Evolutionary conservation across 2,113 vertebrate species (phyloP).

Genomic region (Sakesphorus luctuosus): DNA sequence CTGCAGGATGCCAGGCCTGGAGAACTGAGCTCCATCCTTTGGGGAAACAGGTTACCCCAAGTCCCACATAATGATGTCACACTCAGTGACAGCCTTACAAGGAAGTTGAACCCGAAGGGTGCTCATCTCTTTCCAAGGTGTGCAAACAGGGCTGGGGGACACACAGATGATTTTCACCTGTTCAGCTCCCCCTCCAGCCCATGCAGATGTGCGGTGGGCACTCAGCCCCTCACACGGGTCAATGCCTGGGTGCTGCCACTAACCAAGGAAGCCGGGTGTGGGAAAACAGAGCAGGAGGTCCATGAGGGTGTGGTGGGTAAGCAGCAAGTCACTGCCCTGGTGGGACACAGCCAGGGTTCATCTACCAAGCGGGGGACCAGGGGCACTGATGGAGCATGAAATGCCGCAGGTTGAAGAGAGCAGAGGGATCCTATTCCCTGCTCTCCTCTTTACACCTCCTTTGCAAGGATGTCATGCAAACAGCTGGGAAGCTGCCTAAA

Average conservation of each 20-base stretch:
- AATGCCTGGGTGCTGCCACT: background rate
- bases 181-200: background rate
- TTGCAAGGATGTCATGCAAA: background rate
- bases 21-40: background rate
- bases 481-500: background rate
- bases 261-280: background rate
- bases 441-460: background rate
- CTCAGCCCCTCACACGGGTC: background rate
- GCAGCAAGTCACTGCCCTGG: conserved; percentile 17
- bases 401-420: background rate
- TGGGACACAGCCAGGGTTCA: background rate
- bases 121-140: fast-evolving
- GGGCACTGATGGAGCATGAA: background rate
- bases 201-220: fast-evolving
- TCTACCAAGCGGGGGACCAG: fast-evolving
- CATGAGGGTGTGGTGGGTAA: background rate
- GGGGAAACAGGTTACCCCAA: background rate
- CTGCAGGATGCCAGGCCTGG: background rate
- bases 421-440: background rate
- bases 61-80: background rate
- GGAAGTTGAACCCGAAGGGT: fast-evolving
- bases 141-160: background rate
- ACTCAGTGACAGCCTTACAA: background rate
- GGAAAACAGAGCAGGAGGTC: background rate
- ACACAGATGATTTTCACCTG: background rate